Base-by-base conservation (phyloP, 2,113 vertebrate genomes). In the Atlantisia rogersi region DNA sequence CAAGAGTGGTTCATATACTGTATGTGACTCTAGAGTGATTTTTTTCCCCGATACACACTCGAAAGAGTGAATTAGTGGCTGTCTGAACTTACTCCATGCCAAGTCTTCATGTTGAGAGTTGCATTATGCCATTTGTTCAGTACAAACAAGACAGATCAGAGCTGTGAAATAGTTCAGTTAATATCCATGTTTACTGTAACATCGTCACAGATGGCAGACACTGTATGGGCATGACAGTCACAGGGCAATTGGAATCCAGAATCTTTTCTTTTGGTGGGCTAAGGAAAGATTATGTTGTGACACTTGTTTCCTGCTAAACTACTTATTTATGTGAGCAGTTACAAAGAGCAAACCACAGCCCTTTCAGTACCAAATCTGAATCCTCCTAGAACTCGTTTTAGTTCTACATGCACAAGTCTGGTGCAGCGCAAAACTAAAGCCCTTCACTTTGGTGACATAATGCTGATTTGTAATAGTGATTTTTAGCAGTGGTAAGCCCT, bases 1-100 rank as follows among this genome's bases (percentile, higher is more conserved):
- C 90, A 77, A 97, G 95, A 97, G 97, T 97, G 96, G 97, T 98
- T 97, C 93, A 81, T 67, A 90, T 46, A 91, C 50, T 68, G 76
- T 53, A 85, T 56, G 77, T 83, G 94, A 96, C 70, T 96, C 81
- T 86, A 92, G 86, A 96, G 92, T 94, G 93, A 93, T 44, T 74
- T 90, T 95, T 84, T 93, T n/a, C 86, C 96, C 95, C 96, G 95
- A 94, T 81, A 91, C 55, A 76, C 92, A 93, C 58, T 94, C 95
- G 12, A 65, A 88, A 44, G n/a, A 86, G 32, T 84, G 92, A 68
- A 91, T 86, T 70, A 89, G 60, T 87, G 81, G 88, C 46, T 86
- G 56, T 50, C 90, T 94, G 92, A 91, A 94, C 46, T 68, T 88
- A 92, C 14, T 97, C 92, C 92, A 87, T 90, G 65, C 75, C 86